Evolutionary conservation across 2,113 vertebrate genomes (phyloP).

Genomic region (Columba janthina): DNA sequence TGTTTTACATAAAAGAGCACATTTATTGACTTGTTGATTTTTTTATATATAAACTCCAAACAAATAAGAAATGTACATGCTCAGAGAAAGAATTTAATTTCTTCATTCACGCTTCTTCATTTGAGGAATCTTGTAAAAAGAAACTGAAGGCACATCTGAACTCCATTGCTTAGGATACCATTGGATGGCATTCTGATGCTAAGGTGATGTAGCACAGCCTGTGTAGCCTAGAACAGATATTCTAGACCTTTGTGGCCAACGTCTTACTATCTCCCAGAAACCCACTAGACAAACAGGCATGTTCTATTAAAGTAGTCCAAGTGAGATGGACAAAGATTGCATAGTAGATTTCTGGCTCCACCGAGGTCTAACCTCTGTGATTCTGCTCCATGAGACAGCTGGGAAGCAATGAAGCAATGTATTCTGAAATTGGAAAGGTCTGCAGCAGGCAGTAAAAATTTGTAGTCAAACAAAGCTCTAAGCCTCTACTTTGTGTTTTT

Average conservation of each 20-base stretch:
- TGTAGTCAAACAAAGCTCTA: slow-evolving; percentile 12
- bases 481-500: slow-evolving; percentile 31
- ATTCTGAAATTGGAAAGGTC: slow-evolving; percentile 26
- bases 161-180: neutral
- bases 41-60: neutral
- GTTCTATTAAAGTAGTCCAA: neutral
- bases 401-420: neutral
- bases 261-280: neutral
- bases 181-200: neutral
- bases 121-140: neutral
- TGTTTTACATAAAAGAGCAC: neutral
- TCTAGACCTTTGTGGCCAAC: neutral
- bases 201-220: neutral
- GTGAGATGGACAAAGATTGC: neutral
- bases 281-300: neutral
- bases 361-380: neutral
- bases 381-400: neutral
- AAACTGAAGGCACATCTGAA: neutral
- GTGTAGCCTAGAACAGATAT: neutral
- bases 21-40: neutral
- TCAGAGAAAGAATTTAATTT: neutral
- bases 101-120: neutral
- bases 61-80: neutral
- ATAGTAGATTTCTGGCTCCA: neutral
- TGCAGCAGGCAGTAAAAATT: slow-evolving; percentile 47